phyloP scores from a whole-genome alignment of 2,113 vertebrate species.

The Nothoprocta perdicaria region DNA sequence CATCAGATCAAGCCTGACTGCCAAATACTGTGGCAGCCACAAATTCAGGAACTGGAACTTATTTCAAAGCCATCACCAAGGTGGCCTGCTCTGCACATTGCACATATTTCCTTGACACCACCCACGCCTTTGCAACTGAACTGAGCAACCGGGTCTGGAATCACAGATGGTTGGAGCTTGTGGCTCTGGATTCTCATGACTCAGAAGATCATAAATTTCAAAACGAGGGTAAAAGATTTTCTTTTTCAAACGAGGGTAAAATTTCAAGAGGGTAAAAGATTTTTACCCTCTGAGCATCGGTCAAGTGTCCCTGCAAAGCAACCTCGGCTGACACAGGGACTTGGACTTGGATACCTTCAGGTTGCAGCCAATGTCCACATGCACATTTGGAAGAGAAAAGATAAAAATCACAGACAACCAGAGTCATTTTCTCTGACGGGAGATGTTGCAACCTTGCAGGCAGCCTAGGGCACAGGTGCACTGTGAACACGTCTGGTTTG shows the following conservation, averaged over 20 bases:
- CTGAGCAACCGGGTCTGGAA: slow-evolving; percentile 47
- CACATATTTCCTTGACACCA: slow-evolving; percentile 2
- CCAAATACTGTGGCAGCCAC: slow-evolving; percentile 2
- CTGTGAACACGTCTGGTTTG: neutral
- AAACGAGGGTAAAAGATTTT: neutral
- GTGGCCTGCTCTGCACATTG: slow-evolving; percentile 11
- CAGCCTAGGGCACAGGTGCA: neutral
- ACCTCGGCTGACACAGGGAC: neutral
- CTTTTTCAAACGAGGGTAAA: too few relatives aligned
- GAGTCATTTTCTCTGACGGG: neutral
- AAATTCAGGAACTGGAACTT: slow-evolving; percentile 7
- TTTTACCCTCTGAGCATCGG: neutral
- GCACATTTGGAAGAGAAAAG: neutral
- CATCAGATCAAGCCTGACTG: neutral
- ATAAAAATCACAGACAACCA: neutral
- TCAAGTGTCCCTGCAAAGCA: neutral
- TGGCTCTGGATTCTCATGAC: neutral
- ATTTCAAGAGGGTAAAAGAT: neutral
- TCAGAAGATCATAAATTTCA: slow-evolving; percentile 16
- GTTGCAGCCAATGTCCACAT: neutral
- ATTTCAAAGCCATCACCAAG: slow-evolving; percentile 41
- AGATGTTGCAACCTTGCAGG: neutral
- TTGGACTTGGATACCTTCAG: neutral
- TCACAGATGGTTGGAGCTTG: slow-evolving; percentile 41
- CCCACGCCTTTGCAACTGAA: slow-evolving; percentile 45